Evolutionary conservation across 1,140 invertebrate species (phyloP), one percentile per base, ranked within the genome.

Genomic region (Brachionus manjavacas): DNA sequence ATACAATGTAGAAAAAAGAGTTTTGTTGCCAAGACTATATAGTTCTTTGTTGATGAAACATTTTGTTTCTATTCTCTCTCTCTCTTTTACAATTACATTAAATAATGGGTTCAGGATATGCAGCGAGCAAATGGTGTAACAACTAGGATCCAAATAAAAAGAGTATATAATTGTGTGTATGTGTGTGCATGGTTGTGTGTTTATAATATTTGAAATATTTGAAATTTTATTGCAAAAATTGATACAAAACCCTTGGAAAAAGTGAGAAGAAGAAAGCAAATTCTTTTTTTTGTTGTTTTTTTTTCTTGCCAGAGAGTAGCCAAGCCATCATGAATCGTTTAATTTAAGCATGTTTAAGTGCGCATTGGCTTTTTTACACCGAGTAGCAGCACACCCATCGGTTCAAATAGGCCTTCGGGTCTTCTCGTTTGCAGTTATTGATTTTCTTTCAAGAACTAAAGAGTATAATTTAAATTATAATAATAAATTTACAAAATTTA

Each of bases 401-500:
- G 52, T n/a, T 4, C 52, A 16, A 16, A 60, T 60, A 20, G 16
- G 20, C 16, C 52, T 23, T 60, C 6, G 52, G 3, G 20, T 60
- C 20, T 20, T 60, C 52, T 25, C 4, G 20, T 60, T 52, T 16
- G 1, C 46, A 52, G 46, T 60, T 60, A 60, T 60, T 60, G 52
- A 60, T 60, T 60, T 60, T 60, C 52, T 60, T 60, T 60, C 52
- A 20, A 16, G 9, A 60, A 23, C 9, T 60, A n/a, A n/a, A 60
- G 52, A 20, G n/a, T 60, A 60, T 20, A 60, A 8, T 60, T 60
- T 20, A 76, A 76, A 76, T 76, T 76, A 76, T 76, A 49, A 76
- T 76, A 76, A 76, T 76, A 49, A 76, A 76, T 76, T 76, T 76
- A 76, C 72, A 28, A 60, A 31, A 20, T 52, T 49, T 74, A 35